A percentile compares a stretch with the other conserved stretches of the same genome.
phyloP scores from a whole-genome alignment of 1,140 invertebrate genomes.

The Trichoplusia ni region DNA sequence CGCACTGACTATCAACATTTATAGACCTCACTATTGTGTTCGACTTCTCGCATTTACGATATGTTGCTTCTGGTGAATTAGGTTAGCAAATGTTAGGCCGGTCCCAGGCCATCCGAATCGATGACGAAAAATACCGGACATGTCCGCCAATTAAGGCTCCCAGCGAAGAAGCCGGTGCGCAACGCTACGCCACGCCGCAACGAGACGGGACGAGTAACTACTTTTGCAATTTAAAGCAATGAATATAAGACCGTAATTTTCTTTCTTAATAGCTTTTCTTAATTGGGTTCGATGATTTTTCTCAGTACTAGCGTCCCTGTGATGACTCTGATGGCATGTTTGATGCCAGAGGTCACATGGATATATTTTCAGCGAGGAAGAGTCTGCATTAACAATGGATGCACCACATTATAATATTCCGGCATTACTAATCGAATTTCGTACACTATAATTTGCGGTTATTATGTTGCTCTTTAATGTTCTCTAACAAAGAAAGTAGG shows the following conservation, averaged over 20 bases:
- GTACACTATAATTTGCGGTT: slow-evolving; percentile 22
- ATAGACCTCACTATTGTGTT: slow-evolving; percentile 40
- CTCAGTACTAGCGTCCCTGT: not conserved
- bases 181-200: not conserved
- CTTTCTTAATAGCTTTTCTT: slow-evolving; percentile 53
- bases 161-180: slow-evolving; percentile 32
- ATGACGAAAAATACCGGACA: slow-evolving; percentile 39
- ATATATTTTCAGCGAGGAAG: slow-evolving; percentile 3
- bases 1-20: slow-evolving; percentile 38
- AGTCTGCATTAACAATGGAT: slow-evolving; percentile 6
- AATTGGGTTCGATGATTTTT: slow-evolving; percentile 39
- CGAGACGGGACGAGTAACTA: slow-evolving; percentile 41
- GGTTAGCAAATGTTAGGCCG: slow-evolving; percentile 39
- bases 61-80: slow-evolving; percentile 18
- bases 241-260: slow-evolving; percentile 54
- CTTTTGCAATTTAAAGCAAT: slow-evolving; percentile 70
- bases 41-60: slow-evolving; percentile 35
- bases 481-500: slow-evolving; percentile 25
- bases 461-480: slow-evolving; percentile 23
- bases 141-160: slow-evolving; percentile 47
- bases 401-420: slow-evolving; percentile 2
- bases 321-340: not conserved
- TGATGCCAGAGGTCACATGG: not conserved
- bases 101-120: slow-evolving; percentile 34
- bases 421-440: slow-evolving; percentile 20